These are phyloP conservation scores for Pararge aegeria DNA, from an alignment of 1,140 invertebrate species.

Conservation along the genomic window DNA sequence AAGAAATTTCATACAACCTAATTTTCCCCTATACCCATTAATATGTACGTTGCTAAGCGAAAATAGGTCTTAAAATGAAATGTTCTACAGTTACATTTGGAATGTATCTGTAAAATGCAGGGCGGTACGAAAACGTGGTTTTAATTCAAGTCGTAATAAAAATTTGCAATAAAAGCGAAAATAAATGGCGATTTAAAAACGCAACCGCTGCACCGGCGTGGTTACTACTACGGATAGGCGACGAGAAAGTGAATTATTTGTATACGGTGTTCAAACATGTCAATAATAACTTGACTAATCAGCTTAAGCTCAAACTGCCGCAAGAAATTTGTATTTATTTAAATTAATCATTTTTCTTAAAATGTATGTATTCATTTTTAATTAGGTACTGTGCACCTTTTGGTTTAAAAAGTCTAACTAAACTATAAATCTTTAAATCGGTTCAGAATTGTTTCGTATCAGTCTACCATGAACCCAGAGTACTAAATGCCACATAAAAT, in stretches of 20 bases:
- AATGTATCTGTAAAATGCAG: constrained; percentile 10
- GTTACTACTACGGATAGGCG: constrained; percentile 7
- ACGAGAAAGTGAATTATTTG: neutral
- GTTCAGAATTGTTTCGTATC: too few relatives aligned
- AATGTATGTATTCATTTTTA: too few relatives aligned
- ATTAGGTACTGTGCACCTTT: too few relatives aligned
- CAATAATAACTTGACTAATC: too few relatives aligned
- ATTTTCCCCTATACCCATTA: constrained; percentile 15
- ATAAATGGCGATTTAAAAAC: constrained; percentile 42
- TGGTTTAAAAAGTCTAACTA: too few relatives aligned
- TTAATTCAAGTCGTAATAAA: constrained; percentile 42
- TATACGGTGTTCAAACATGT: neutral
- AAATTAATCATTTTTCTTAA: too few relatives aligned
- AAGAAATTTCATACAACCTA: constrained; percentile 23
- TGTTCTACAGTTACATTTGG: constrained; percentile 18
- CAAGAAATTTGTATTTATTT: too few relatives aligned
- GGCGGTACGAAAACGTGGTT: constrained; percentile 29
- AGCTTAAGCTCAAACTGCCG: too few relatives aligned
- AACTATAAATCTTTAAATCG: too few relatives aligned
- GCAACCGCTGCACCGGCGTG: constrained; percentile 33
- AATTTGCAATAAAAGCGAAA: constrained; percentile 45
- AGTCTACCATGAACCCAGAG: too few relatives aligned
- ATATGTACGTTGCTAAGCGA: neutral
- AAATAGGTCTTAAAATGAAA: constrained; percentile 10
- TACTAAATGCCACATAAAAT: too few relatives aligned